Evolutionary conservation across 2,888 invertebrate genomes (phyloP).

Genomic region (Camponotus fellah): DNA sequence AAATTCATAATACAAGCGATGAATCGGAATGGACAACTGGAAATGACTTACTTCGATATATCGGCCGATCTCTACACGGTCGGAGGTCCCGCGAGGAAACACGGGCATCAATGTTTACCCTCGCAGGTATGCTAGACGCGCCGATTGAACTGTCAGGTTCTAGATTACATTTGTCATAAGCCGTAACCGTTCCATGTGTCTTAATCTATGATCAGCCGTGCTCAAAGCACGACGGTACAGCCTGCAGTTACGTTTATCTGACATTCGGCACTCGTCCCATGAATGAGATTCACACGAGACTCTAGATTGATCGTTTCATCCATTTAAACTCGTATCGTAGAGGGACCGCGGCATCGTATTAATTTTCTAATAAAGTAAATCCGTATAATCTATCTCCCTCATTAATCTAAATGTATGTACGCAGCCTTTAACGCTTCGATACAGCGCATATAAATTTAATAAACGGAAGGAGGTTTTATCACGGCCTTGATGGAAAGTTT

Average conservation of each 20-base stretch:
- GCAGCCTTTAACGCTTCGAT: slow-evolving; percentile 22
- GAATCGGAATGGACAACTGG: slow-evolving; percentile 51
- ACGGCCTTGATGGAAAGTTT: slow-evolving; percentile 12
- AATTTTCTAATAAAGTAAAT: slow-evolving; percentile 50
- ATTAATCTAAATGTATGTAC: slow-evolving; percentile 37
- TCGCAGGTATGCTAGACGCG: slow-evolving; percentile 50
- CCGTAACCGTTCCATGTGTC: slow-evolving; percentile 69
- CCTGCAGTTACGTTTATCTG: slow-evolving; percentile 44
- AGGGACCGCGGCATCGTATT: slow-evolving; percentile 33
- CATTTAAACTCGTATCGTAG: slow-evolving; percentile 4
- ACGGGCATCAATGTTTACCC: slow-evolving; percentile 62
- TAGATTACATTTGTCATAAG: slow-evolving; percentile 81
- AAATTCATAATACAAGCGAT: slow-evolving; percentile 46
- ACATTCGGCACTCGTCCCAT: slow-evolving; percentile 35
- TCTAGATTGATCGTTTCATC: slow-evolving; percentile 43
- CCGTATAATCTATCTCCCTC: slow-evolving; percentile 14
- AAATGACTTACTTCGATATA: slow-evolving; percentile 69
- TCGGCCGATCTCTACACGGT: slow-evolving; percentile 58
- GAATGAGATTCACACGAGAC: slow-evolving; percentile 55
- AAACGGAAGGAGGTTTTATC: not conserved
- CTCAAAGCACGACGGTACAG: slow-evolving; percentile 53
- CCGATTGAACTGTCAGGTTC: slow-evolving; percentile 80
- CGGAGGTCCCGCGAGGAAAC: slow-evolving; percentile 51
- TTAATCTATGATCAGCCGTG: slow-evolving; percentile 71
- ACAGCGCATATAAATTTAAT: slow-evolving; percentile 27